Evolutionary conservation across 2,888 invertebrate species (phyloP).

Genomic region (Cistogaster globosa): DNA sequence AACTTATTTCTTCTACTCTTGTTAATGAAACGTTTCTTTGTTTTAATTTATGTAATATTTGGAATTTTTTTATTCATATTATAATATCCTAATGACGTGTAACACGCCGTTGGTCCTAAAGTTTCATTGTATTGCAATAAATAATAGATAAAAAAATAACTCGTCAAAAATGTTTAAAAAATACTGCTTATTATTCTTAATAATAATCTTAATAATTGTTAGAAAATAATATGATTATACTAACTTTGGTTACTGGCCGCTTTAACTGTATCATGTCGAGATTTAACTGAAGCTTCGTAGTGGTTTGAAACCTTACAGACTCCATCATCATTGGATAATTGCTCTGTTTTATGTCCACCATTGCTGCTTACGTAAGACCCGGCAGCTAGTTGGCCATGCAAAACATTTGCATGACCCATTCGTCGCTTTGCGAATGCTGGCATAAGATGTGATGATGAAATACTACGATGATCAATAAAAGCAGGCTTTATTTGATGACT

Average conservation of each 20-base stretch:
- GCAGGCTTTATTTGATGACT: conserved; percentile 71
- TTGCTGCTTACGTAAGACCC: conserved; percentile 35
- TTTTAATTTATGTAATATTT: no score
- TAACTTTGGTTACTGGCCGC: conserved; percentile 35
- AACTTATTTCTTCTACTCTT: no score
- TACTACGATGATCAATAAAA: conserved; percentile 81
- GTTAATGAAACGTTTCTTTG: no score
- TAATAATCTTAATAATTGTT: no score
- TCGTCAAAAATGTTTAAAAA: no score
- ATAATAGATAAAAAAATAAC: no score
- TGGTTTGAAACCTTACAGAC: conserved; percentile 7
- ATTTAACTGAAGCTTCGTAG: conserved; percentile 27
- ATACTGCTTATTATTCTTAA: no score
- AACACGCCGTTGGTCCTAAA: no score
- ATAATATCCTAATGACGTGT: no score
- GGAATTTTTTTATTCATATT: no score
- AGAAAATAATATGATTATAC: conserved; percentile 6
- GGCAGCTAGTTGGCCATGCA: conserved; percentile 21
- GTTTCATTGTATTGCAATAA: no score
- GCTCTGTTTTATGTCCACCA: conserved; percentile 82
- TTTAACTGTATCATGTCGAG: conserved; percentile 43
- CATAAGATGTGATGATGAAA: conserved; percentile 82
- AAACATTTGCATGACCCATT: conserved; percentile 66
- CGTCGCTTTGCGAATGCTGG: conserved; percentile 82
- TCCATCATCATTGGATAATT: conserved; percentile 65